Conservation (phyloP, 2,113 vertebrate species). For the Ranitomeya imitator region DNA sequence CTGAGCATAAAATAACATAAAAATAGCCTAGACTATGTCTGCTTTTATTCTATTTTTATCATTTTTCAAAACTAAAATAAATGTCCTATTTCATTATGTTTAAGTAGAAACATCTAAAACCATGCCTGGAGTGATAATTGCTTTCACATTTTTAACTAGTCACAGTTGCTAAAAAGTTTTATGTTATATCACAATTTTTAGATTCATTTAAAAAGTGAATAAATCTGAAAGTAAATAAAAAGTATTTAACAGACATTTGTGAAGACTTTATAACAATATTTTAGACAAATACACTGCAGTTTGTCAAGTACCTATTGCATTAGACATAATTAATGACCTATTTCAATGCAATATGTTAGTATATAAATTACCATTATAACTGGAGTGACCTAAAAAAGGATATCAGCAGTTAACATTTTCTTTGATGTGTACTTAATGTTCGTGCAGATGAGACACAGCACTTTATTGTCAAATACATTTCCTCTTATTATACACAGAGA, state of each 20-base stretch:
- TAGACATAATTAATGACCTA: not conserved
- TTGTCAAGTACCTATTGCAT: too few relatives aligned
- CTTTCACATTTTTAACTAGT: not conserved
- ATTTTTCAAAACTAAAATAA: slow-evolving; percentile 17
- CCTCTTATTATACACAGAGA: not conserved
- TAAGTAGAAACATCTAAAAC: not conserved
- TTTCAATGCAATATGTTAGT: not conserved
- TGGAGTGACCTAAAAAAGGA: not conserved
- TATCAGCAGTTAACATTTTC: not conserved
- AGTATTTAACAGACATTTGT: not conserved
- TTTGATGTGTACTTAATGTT: not conserved
- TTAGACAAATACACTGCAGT: too few relatives aligned
- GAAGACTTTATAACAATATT: too few relatives aligned
- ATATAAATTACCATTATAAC: not conserved
- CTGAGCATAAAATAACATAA: slow-evolving; percentile 52
- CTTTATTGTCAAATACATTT: not conserved
- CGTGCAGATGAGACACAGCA: not conserved
- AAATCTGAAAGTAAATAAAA: not conserved
- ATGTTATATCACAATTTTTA: not conserved
- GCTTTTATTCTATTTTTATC: slow-evolving; percentile 28
- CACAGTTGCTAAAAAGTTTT: not conserved
- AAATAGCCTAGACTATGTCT: slow-evolving; percentile 32
- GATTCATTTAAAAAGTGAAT: not conserved
- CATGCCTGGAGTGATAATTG: not conserved
- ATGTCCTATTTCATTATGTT: slow-evolving; percentile 2